Base-by-base conservation (phyloP, 2,888 invertebrate species). In the Enchytraeus crypticus region DNA sequence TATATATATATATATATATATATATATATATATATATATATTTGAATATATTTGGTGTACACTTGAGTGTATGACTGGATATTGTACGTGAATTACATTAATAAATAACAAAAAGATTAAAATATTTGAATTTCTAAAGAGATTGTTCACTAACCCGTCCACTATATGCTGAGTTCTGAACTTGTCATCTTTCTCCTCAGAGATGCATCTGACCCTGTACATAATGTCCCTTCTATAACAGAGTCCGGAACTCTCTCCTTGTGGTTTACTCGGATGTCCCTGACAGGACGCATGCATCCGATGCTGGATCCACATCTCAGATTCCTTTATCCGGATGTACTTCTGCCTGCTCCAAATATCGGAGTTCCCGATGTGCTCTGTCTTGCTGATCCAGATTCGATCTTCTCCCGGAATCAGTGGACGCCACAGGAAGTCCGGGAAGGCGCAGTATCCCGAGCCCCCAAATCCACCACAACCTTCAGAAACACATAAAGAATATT, bases 341-440 rank as follows among this genome's bases (percentile, higher is more conserved):
- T 60, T 64, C 59, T 64, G 62, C 11, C 51, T 62, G 53, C 58
- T 62, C 67, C 67, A 67, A 34, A 30, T 58, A 34, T 63, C 63
- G 33, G 65, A 57, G 53, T 65, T 64, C 34, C 47, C 54, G 55
- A 57, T 46, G 58, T 64, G 63, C 26, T 59, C 60, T 26, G 66
- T 67, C 38, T 59, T 46, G 23, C 65, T 61, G 51, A 60, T n/a
- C 66, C 66, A 67, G 47, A 57, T 65, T 53, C 66, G 59, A 51
- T 53, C 51, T 3, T 38, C 54, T 5, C 56, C 56, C 30, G 56
- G 57, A 27, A 53, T 32, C 27, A 51, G 51, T 4, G 62, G 59
- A 29, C 53, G 34, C 66, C 66, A 66, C 8, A 66, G 51, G 51
- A 66, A 62, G 26, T 51, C 27, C 27, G 66, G 66, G 49, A 66